phyloP scores from a whole-genome alignment of 2,888 invertebrate species.

The Escarpia spicata region DNA sequence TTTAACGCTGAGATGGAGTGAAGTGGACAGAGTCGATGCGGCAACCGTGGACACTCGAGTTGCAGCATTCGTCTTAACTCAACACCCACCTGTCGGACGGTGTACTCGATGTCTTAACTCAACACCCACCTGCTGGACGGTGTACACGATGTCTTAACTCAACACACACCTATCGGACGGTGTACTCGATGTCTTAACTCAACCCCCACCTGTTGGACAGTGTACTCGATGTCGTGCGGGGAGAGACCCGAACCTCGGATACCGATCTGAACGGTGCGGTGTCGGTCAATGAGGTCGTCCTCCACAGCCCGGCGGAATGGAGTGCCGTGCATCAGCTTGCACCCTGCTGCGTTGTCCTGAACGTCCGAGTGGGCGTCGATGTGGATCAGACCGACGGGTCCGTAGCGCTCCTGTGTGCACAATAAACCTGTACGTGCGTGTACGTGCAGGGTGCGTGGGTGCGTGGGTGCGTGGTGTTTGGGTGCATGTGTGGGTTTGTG shows the following conservation, averaged over 20 bases:
- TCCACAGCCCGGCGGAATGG: constrained; percentile 63
- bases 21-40: too few relatives aligned
- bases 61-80: too few relatives aligned
- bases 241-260: constrained; percentile 58
- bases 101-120: too few relatives aligned
- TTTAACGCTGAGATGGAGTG: too few relatives aligned
- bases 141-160: too few relatives aligned
- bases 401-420: constrained; percentile 58
- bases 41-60: too few relatives aligned
- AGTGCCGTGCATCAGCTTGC: constrained; percentile 63
- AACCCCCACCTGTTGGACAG: constrained; percentile 48
- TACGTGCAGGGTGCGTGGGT: too few relatives aligned
- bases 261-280: constrained; percentile 63
- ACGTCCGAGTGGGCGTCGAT: constrained; percentile 65
- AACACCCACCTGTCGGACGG: too few relatives aligned
- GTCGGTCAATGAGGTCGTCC: constrained; percentile 60
- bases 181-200: too few relatives aligned
- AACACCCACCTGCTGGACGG: too few relatives aligned
- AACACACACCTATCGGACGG: too few relatives aligned
- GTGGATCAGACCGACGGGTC: constrained; percentile 64
- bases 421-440: background rate
- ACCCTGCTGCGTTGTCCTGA: constrained; percentile 57
- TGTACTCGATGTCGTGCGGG: constrained; percentile 42
- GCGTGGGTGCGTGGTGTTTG: too few relatives aligned
- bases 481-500: background rate